Conservation (phyloP, 1,140 invertebrate genomes). For the Cydia pomonella region DNA sequence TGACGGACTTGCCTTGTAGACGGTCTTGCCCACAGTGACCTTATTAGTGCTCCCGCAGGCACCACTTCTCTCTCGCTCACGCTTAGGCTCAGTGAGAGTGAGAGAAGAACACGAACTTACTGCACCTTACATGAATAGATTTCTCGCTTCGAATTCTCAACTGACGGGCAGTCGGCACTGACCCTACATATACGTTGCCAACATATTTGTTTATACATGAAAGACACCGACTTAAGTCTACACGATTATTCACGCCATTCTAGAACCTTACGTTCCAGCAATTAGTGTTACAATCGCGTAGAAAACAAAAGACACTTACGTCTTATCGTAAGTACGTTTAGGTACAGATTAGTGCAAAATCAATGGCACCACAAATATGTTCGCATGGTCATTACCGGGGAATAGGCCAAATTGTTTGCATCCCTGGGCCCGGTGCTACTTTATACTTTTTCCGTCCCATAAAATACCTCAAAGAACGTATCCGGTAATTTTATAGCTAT, state of each 20-base stretch:
- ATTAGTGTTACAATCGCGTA: not conserved
- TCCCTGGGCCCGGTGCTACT: conserved; percentile 14
- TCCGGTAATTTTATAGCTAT: conserved; percentile 33
- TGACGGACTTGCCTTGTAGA: too few species aligned
- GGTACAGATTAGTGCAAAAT: conserved; percentile 2
- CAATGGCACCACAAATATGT: conserved; percentile 5
- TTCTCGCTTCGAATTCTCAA: not conserved
- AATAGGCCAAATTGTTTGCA: conserved; percentile 15
- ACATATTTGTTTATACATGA: not conserved
- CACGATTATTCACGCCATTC: not conserved
- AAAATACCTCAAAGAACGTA: conserved; percentile 30
- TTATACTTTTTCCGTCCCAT: conserved; percentile 32
- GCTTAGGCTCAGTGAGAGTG: too few species aligned
- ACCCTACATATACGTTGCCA: not conserved
- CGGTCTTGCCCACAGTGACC: too few species aligned
- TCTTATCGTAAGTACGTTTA: not conserved
- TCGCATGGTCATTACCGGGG: not conserved
- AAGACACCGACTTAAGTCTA: not conserved
- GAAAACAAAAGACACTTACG: not conserved
- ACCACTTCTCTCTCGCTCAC: too few species aligned
- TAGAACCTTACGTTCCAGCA: not conserved
- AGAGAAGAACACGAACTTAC: too few species aligned
- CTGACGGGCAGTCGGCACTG: not conserved
- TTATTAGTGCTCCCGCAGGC: too few species aligned
- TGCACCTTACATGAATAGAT: too few species aligned